Percentiles rank a stretch among this genome's conserved stretches.
Conservation (phyloP, 2,888 invertebrate species). For the Pristionchus fissidentatus region DNA sequence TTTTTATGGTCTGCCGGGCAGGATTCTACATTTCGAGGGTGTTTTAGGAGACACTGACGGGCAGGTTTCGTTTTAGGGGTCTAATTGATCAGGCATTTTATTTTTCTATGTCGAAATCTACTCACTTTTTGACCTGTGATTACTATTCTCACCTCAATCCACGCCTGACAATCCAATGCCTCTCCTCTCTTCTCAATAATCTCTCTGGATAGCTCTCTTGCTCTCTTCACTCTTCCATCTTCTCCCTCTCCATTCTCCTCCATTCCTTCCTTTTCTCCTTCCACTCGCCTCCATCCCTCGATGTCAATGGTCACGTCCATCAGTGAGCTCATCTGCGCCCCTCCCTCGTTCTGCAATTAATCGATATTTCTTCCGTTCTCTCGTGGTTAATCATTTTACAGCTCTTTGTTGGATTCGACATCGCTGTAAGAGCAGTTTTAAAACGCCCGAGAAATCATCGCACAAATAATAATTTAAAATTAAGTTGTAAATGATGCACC, state of each 20-base stretch:
- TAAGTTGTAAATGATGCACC: background rate
- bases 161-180: background rate
- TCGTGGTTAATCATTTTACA: too few species aligned
- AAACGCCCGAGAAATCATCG: too few species aligned
- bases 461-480: too few species aligned
- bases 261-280: background rate
- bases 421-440: too few species aligned
- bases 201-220: background rate
- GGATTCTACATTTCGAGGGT: too few species aligned
- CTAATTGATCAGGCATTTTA: too few species aligned
- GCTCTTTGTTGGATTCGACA: too few species aligned
- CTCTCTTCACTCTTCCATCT: constrained; percentile 12
- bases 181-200: constrained; percentile 32
- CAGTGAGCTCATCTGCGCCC: constrained; percentile 8
- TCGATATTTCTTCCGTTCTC: too few species aligned
- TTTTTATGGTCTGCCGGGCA: too few species aligned
- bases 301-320: constrained; percentile 58
- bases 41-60: too few species aligned
- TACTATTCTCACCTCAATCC: background rate
- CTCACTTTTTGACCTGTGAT: background rate
- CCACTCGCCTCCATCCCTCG: constrained; percentile 53
- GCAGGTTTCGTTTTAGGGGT: too few species aligned
- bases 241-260: background rate
- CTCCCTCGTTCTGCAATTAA: constrained; percentile 22
- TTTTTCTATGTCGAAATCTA: too few species aligned